Evolutionary conservation across 2,888 invertebrate species (phyloP), one percentile per base, ranked within the genome.

Genomic region (Rhyacophila evoluta): DNA sequence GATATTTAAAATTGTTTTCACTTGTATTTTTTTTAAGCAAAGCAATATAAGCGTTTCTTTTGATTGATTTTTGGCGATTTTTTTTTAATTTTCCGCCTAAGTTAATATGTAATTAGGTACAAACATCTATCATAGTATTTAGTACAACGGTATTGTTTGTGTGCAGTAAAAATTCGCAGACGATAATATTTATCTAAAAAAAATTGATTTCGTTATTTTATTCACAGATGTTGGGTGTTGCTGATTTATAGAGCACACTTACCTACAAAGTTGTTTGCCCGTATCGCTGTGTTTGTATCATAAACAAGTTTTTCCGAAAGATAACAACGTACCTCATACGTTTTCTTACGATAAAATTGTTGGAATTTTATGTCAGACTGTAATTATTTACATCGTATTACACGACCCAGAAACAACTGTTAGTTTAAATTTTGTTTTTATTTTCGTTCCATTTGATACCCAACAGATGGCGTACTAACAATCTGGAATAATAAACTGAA

Each of bases 391-490:
- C 67, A 33, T 55, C 19, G 37, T 71, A 75, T 55, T 75, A 19
- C 41, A 38, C 39, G 75, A 19, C 55, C 75, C 70, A 76, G 75
- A 76, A 76, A 76, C 75, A 70, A 76, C 75, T 76, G 75, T 76
- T 76, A 71, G 38, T 76, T 76, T 37, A 41, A 71, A 38, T 71
- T 71, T 76, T 39, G 75, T 67, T 33, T 68, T 67, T 25, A 69
- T 69, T 70, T 67, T 38, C 67, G 70, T 76, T 69, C 28, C 55
- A 67, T 77, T 77, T 72, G 77, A 41, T 72, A 72, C 41, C 67
- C 28, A n/a, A n/a, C 77, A 77, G 73, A 73, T 77, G 73, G 73
- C 71, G 73, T 73, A 37, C 68, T 41, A 73, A 73, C 68, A 55
- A 55, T 55, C 55, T 55, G 8, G 25, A 25, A 25, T 55, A 19